Base-by-base conservation (phyloP, 2,888 invertebrate species). In the Eupithecia inturbata region DNA sequence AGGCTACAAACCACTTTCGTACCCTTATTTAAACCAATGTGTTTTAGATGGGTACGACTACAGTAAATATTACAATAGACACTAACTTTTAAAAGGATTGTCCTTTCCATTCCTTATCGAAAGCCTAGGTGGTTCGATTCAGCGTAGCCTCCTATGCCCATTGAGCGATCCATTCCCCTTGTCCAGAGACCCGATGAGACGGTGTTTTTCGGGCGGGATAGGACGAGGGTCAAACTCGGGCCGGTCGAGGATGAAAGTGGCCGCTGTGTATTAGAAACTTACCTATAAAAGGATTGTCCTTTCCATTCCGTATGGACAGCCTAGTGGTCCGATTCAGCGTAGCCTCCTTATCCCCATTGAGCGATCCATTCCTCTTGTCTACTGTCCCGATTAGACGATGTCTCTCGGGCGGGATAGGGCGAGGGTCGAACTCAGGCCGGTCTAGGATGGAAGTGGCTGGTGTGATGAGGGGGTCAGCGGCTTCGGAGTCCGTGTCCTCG, bases 391-490 rank as follows among this genome's bases (percentile, higher is more conserved):
- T 91, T 76, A 94, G 91, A 12, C 93, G 90, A 57, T 93, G 87
- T 36, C 92, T 83, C 81, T 94, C 95, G 3, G 94, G 93, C 14
- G 94, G 93, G 63, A 91, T 82, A 19, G 93, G 88, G 69, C 92
- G 87, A 16, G 87, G 87, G 80, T 92, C 93, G 63, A 88, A 82
- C 72, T 91, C 92, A 0, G 89, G 82, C 57, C 92, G 84, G 75
- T 89, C 91, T 68, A 92, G 89, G 16, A 90, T 91, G 12, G 94
- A 94, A 78, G 89, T 94, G 74, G 95, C 95, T 3, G 95, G 95
- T n/a, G 95, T 95, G 86, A 95, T 95, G 79, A 95, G 93, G 3
- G 95, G 95, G 80, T 95, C 95, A 9, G 95, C 95, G 7, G 94
- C 92, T 81, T 95, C 94, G 0, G 95, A 92, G 81, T 93, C 92